Evolutionary conservation across 2,113 vertebrate genomes (phyloP).

Genomic region (Vulpes lagopus): DNA sequence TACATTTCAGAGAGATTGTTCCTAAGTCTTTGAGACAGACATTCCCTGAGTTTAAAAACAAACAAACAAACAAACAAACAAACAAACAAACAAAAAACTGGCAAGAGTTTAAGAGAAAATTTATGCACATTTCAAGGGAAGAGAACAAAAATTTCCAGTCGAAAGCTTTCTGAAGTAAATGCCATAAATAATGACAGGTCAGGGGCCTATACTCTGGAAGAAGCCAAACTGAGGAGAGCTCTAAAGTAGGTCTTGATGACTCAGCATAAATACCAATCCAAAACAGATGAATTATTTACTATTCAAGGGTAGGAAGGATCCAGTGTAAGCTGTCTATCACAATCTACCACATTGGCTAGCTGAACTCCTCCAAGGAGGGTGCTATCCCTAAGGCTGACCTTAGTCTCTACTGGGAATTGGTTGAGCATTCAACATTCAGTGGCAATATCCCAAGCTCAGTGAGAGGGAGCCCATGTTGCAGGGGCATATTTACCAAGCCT

Average conservation of each 20-base stretch:
- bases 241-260: neutral
- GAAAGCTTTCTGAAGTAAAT: neutral
- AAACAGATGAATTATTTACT: neutral
- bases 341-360: neutral
- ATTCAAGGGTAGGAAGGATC: neutral
- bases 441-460: neutral
- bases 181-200: neutral
- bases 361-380: neutral
- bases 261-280: neutral
- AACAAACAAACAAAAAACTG: neutral
- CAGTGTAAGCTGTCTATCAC: neutral
- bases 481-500: neutral
- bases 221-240: neutral
- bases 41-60: neutral
- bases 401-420: neutral
- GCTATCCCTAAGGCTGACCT: neutral
- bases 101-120: neutral
- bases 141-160: neutral
- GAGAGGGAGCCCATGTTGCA: neutral
- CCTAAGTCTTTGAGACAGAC: neutral
- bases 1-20: slow-evolving; percentile 49
- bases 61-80: too few relatives aligned
- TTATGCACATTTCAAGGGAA: slow-evolving; percentile 7
- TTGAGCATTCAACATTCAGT: neutral
- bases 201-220: neutral